Percentiles rank a stretch among this genome's conserved stretches.
Conservation (phyloP, 2,113 vertebrate species). For the Columba janthina region DNA sequence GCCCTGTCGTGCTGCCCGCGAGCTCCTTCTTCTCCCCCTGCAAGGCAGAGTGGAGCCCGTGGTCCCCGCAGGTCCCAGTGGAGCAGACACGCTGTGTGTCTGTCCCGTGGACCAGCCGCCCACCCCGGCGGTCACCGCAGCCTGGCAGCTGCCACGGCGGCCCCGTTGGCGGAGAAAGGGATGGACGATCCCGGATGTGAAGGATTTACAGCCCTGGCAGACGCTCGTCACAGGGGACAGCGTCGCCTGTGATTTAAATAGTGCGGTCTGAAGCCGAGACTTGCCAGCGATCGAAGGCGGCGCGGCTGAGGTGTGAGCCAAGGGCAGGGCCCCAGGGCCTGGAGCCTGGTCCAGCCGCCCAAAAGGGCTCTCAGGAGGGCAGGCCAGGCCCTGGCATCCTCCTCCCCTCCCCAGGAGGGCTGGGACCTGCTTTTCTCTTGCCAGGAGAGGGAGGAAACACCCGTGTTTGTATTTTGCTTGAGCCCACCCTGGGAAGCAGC, state of each 20-base stretch:
- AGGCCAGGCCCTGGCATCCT: neutral
- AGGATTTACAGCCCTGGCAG: slow-evolving; percentile 39
- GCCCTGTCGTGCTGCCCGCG: accelerated
- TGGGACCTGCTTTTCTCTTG: neutral
- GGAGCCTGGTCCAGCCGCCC: neutral
- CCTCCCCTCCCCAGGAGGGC: neutral
- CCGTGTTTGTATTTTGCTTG: accelerated
- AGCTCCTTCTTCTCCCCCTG: too few species aligned
- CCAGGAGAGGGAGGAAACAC: neutral
- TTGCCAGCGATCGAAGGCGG: accelerated
- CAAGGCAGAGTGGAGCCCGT: accelerated
- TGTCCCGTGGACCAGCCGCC: accelerated
- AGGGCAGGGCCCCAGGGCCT: neutral
- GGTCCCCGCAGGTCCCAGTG: accelerated
- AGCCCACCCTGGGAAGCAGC: neutral
- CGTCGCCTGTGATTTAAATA: neutral
- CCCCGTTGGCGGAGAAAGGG: neutral
- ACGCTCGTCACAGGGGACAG: neutral
- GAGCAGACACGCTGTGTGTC: neutral
- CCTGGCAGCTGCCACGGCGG: neutral
- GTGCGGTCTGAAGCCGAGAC: neutral
- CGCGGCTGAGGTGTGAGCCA: accelerated
- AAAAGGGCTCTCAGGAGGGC: neutral
- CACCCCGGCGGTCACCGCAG: neutral
- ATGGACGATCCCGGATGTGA: neutral